phyloP scores from a whole-genome alignment of 2,797 vertebrate species.

The Hipposideros larvatus region DNA sequence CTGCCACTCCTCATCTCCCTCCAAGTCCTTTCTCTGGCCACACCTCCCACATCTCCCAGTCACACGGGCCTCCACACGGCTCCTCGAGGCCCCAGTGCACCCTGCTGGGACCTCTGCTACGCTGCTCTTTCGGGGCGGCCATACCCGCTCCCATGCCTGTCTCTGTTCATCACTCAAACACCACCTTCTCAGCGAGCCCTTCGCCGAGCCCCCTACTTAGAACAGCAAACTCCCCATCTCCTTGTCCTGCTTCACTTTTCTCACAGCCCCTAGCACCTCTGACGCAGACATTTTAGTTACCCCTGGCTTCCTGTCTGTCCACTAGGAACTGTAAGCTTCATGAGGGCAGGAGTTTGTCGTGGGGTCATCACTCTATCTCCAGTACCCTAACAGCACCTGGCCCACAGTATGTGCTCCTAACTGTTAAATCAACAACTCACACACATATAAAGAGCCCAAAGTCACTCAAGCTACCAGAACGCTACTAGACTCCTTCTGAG shows the following conservation, averaged over 20 bases:
- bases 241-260: not conserved
- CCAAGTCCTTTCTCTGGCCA: not conserved
- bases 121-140: rapidly evolving
- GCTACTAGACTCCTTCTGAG: not conserved
- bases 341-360: rapidly evolving
- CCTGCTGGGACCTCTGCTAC: rapidly evolving
- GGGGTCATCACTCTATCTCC: not conserved
- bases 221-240: not conserved
- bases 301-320: not conserved
- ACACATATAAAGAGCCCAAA: not conserved
- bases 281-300: not conserved
- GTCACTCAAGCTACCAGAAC: not conserved
- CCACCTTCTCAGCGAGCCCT: not conserved
- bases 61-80: not conserved
- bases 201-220: not conserved
- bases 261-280: too few relatives aligned
- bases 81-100: not conserved
- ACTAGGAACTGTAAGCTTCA: not conserved
- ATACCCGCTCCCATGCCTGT: rapidly evolving
- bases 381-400: not conserved
- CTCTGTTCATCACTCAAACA: not conserved
- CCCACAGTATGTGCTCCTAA: not conserved
- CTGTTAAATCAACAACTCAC: too few relatives aligned
- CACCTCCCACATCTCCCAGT: not conserved
- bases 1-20: not conserved